phyloP scores from a whole-genome alignment of 2,113 vertebrate genomes.

The Cyanoderma ruficeps region DNA sequence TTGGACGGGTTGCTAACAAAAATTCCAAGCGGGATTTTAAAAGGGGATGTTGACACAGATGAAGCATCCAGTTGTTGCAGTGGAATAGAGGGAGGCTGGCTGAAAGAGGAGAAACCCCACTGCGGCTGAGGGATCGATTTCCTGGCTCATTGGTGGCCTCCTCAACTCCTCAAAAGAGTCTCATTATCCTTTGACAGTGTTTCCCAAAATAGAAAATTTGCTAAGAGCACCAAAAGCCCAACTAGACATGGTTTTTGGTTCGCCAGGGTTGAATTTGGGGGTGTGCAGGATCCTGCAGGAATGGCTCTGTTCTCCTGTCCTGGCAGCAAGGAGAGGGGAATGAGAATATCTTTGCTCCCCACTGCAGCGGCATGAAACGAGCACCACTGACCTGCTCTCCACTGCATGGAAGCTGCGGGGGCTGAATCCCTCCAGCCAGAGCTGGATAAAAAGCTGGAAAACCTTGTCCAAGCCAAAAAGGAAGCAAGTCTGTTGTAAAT shows the following conservation, averaged over 20 bases:
- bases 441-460: background rate
- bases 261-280: background rate
- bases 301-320: background rate
- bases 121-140: background rate
- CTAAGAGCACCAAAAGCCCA: background rate
- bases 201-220: background rate
- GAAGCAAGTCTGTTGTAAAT: background rate
- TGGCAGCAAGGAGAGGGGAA: background rate
- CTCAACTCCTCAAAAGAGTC: background rate
- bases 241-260: background rate
- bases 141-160: background rate
- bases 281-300: background rate
- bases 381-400: background rate
- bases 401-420: background rate
- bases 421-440: background rate
- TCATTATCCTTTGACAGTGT: rapidly evolving
- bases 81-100: background rate
- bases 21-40: background rate
- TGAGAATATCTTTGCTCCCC: background rate
- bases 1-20: background rate
- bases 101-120: background rate
- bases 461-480: background rate
- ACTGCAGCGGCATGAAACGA: background rate
- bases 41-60: background rate
- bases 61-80: background rate